Percentiles rank a stretch among this genome's conserved stretches.
These are phyloP conservation scores for Drosophila multiciliata DNA, from an alignment of 2,888 invertebrate genomes.

Conservation along the genomic window DNA sequence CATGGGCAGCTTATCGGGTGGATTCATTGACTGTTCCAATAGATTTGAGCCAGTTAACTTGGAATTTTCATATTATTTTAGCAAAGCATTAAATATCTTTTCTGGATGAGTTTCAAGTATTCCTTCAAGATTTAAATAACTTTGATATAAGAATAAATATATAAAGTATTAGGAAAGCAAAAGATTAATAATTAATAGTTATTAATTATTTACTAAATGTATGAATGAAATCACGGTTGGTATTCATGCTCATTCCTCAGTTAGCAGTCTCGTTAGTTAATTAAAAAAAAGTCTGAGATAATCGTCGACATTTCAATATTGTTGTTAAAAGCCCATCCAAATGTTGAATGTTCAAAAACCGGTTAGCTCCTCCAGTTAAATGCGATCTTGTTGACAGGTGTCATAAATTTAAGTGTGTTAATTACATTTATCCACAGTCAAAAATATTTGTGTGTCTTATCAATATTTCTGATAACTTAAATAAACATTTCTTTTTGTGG, in stretches of 20 bases:
- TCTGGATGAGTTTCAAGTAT: not conserved
- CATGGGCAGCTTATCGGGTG: not conserved
- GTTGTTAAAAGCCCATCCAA: not conserved
- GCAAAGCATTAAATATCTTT: not conserved
- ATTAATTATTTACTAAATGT: too few relatives aligned
- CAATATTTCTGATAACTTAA: not conserved
- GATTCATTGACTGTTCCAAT: too few relatives aligned
- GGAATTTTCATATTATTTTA: too few relatives aligned
- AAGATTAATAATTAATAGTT: too few relatives aligned
- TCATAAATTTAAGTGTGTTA: not conserved
- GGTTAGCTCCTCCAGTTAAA: not conserved
- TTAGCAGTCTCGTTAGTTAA: not conserved
- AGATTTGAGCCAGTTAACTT: not conserved
- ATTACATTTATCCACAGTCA: slow-evolving; percentile 20
- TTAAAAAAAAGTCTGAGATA: not conserved
- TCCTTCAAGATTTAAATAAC: not conserved
- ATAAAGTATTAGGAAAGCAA: too few relatives aligned
- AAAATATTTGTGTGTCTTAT: slow-evolving; percentile 5
- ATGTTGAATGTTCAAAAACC: not conserved
- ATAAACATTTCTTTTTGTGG: not conserved
- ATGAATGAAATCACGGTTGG: not conserved
- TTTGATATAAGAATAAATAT: not conserved
- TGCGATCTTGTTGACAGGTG: not conserved
- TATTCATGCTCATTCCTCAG: not conserved
- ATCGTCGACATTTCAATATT: not conserved